Conservation (phyloP, 2,113 vertebrate genomes). For the Vidua macroura region DNA sequence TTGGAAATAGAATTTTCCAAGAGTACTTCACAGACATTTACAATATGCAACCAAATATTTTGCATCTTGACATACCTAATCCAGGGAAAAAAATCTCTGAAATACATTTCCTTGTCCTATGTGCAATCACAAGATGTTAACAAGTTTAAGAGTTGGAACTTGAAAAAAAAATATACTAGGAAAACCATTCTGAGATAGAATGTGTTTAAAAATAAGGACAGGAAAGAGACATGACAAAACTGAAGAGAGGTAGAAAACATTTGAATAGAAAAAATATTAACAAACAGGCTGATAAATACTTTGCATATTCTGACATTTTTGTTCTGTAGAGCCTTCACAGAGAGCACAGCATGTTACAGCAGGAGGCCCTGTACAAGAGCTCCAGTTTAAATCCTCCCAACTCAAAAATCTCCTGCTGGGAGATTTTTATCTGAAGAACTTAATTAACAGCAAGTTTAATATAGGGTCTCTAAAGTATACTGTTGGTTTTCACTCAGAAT, state of each 20-base stretch:
- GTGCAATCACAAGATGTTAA: background rate
- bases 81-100: background rate
- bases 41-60: background rate
- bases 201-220: background rate
- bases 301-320: background rate
- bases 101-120: background rate
- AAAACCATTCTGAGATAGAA: background rate
- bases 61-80: background rate
- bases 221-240: background rate
- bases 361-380: background rate
- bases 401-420: background rate
- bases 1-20: background rate
- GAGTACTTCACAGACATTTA: background rate
- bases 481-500: background rate
- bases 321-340: background rate
- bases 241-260: background rate
- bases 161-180: background rate
- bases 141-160: background rate
- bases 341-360: background rate
- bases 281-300: background rate
- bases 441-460: slow-evolving; percentile 51
- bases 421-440: slow-evolving; percentile 1
- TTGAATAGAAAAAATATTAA: background rate
- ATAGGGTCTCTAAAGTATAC: background rate
- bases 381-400: background rate